Evolutionary conservation across 2,888 invertebrate genomes (phyloP).

Genomic region (Siphonodentalium dalli): DNA sequence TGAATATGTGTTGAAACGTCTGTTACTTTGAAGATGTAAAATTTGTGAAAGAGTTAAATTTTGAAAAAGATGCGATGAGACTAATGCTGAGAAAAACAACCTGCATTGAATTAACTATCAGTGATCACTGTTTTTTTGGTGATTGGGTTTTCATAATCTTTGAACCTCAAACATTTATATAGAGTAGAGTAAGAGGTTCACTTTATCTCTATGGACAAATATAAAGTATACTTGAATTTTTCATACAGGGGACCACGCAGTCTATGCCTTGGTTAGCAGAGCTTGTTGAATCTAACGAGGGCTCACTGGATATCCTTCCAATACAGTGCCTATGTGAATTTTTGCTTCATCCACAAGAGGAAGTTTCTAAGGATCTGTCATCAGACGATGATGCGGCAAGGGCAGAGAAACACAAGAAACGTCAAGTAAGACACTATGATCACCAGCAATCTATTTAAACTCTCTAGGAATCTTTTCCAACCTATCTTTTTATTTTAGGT

Average conservation of each 20-base stretch:
- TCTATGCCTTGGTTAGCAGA: constrained; percentile 98
- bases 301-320: constrained; percentile 86
- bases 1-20: too few species aligned
- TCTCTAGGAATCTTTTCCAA: too few species aligned
- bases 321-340: constrained; percentile 98
- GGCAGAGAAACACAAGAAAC: constrained; percentile 52
- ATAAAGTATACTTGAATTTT: neutral
- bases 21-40: too few species aligned
- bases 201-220: neutral
- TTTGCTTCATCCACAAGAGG: constrained; percentile 71
- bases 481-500: too few species aligned
- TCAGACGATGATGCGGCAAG: constrained; percentile 71
- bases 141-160: too few species aligned
- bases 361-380: constrained; percentile 33
- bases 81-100: too few species aligned
- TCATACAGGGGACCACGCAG: constrained; percentile 73
- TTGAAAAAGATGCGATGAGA: too few species aligned
- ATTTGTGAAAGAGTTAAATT: too few species aligned
- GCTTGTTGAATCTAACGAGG: constrained; percentile 88
- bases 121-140: too few species aligned
- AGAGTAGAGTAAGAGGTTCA: neutral
- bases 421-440: constrained; percentile 50
- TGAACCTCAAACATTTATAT: too few species aligned
- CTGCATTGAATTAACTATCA: too few species aligned
- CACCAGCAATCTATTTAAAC: too few species aligned